These are phyloP conservation scores for Panonychus citri DNA, from an alignment of 1,140 invertebrate genomes.

Conservation along the genomic window DNA sequence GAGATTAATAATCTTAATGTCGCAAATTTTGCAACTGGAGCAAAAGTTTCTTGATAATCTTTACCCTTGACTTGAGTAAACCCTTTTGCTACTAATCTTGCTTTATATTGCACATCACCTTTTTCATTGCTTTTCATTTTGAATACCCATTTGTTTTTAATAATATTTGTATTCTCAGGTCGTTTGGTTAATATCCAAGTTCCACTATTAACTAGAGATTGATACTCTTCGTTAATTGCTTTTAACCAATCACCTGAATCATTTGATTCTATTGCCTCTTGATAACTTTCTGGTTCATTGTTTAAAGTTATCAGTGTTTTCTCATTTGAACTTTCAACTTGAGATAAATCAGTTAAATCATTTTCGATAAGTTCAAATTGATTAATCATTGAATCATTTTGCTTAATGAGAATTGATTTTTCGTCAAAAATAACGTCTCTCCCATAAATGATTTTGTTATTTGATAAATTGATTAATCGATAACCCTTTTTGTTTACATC, in stretches of 20 bases:
- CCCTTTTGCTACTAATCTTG: conserved; percentile 21
- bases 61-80: conserved; percentile 17
- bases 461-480: background rate
- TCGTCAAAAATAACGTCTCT: background rate
- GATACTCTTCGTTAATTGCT: conserved; percentile 23
- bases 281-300: conserved; percentile 11
- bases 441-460: background rate
- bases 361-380: background rate
- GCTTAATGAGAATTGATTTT: background rate
- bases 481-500: background rate
- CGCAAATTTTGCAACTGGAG: background rate
- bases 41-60: conserved; percentile 10
- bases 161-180: conserved; percentile 11
- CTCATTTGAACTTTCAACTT: background rate
- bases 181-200: conserved; percentile 19
- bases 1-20: background rate
- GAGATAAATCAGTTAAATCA: background rate
- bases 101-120: conserved; percentile 13
- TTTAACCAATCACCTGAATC: conserved; percentile 19
- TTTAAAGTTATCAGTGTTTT: background rate
- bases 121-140: conserved; percentile 17
- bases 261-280: conserved; percentile 18
- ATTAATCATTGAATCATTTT: background rate
- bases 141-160: conserved; percentile 21
- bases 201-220: conserved; percentile 19